Base-by-base conservation (phyloP, 2,888 invertebrate species). In the Nomada lathburiana region DNA sequence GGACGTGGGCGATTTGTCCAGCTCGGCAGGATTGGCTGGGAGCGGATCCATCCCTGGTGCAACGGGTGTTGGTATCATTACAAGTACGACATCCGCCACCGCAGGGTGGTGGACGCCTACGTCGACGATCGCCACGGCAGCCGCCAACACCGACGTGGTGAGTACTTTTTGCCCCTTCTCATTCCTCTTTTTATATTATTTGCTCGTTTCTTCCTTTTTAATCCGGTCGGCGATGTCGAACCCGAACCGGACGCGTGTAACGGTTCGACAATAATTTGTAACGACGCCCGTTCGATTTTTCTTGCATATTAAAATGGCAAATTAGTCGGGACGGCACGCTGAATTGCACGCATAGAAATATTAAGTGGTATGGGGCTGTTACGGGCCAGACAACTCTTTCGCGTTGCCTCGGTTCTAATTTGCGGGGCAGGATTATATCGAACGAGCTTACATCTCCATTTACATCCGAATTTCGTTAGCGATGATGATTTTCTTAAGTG, bases 61-160 rank as follows among this genome's bases (percentile, higher is more conserved):
- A 85, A 88, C 92, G 86, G 89, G 91, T 87, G 89, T 90, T 86
- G 90, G 91, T 86, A 84, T 89, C 85, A 88, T 89, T 76, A 88
- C 87, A 74, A 89, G 85, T 74, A 87, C 89, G 79, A 89, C 86
- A 67, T 89, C 86, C 81, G 82, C 87, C 75, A 91, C 89, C 83
- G 85, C 90, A 82, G 92, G 92, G 88, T 93, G 93, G 93, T 93
- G 93, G 93, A 90, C 92, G 83, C 90, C 93, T 85, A 91, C 91
- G 86, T 90, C 92, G 86, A 91, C 90, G 65, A 89, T 92, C 80
- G 88, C 91, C 87, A 90, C 92, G 75, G 88, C 91, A 82, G 89
- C 92, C 59, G 90, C 92, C 65, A 93, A 93, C 86, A 92, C 92
- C 87, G 93, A 93, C 92, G 93, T 92, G 92, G 93, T 93, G 81